A percentile compares a stretch with the other conserved stretches of the same genome.
phyloP scores from a whole-genome alignment of 2,888 invertebrate species.

The Saturnia pavonia region DNA sequence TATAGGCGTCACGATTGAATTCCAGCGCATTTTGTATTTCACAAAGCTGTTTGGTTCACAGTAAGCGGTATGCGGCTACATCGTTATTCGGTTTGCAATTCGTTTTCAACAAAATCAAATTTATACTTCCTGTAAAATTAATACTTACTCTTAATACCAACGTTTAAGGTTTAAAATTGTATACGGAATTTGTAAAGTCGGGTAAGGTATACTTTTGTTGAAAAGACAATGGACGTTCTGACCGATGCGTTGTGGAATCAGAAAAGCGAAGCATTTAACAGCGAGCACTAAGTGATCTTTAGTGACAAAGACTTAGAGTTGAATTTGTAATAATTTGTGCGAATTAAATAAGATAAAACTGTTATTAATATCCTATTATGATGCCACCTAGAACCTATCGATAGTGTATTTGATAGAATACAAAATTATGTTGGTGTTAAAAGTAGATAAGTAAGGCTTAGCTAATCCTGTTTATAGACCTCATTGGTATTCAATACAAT shows the following conservation, averaged over 20 bases:
- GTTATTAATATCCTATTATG: slow-evolving; percentile 46
- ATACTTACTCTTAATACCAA: slow-evolving; percentile 33
- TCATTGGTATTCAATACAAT: slow-evolving; percentile 4
- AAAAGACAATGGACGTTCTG: slow-evolving; percentile 71
- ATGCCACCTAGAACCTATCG: slow-evolving; percentile 45
- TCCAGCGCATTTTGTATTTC: slow-evolving; percentile 50
- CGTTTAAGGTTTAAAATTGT: slow-evolving; percentile 43
- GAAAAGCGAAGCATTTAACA: slow-evolving; percentile 33
- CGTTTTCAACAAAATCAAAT: slow-evolving; percentile 31
- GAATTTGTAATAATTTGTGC: slow-evolving; percentile 25
- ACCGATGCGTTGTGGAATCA: slow-evolving; percentile 37
- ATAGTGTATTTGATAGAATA: slow-evolving; percentile 41
- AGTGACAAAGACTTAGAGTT: slow-evolving; percentile 29
- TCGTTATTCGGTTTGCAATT: slow-evolving; percentile 65
- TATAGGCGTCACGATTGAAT: slow-evolving; percentile 39
- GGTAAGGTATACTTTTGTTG: slow-evolving; percentile 40
- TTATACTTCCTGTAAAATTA: slow-evolving; percentile 10
- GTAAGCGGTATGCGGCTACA: slow-evolving; percentile 56
- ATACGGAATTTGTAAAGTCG: slow-evolving; percentile 30
- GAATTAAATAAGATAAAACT: slow-evolving; percentile 35
- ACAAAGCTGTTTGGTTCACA: slow-evolving; percentile 53
- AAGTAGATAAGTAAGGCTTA: slow-evolving; percentile 27
- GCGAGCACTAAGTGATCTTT: slow-evolving; percentile 30
- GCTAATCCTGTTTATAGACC: background rate
- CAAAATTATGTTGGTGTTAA: slow-evolving; percentile 36